Conservation (phyloP, 2,888 invertebrate species). For the Seira ritae region DNA sequence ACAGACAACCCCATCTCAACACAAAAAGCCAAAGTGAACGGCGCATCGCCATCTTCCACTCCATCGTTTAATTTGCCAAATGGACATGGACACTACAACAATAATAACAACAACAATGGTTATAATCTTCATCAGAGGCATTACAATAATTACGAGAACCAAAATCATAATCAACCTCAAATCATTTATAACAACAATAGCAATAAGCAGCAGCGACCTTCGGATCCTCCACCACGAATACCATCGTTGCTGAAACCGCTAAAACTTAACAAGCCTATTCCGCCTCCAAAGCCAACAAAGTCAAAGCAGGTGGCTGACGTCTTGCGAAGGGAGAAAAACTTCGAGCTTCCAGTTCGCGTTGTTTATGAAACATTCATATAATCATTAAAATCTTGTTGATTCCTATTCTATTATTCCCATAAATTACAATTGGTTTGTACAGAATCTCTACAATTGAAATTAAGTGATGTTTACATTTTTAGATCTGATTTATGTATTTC, state of each 20-base stretch:
- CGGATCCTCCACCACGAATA: constrained; percentile 54
- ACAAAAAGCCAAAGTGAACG: no score
- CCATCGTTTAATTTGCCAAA: neutral
- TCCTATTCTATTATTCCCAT: neutral
- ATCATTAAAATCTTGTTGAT: constrained; percentile 6
- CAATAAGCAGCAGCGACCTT: constrained; percentile 44
- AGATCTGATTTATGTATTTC: neutral
- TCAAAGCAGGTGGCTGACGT: constrained; percentile 42
- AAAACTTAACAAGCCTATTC: constrained; percentile 43
- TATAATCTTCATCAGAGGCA: neutral
- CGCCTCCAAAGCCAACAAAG: constrained; percentile 53
- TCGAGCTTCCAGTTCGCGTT: constrained; percentile 67
- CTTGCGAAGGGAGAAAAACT: constrained; percentile 56
- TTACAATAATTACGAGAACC: constrained; percentile 17
- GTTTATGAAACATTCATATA: constrained; percentile 69
- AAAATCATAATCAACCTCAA: neutral
- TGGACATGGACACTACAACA: no score
- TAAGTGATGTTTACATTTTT: neutral
- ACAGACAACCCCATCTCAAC: constrained; percentile 7
- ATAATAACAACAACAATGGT: neutral
- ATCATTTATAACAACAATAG: neutral
- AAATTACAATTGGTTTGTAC: neutral
- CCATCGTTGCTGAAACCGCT: constrained; percentile 51
- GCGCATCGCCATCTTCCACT: neutral
- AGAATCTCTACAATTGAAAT: neutral